Percentiles rank a stretch among this genome's conserved stretches.
Conservation (phyloP, 2,113 vertebrate species). For the Vanacampus margaritifer region DNA sequence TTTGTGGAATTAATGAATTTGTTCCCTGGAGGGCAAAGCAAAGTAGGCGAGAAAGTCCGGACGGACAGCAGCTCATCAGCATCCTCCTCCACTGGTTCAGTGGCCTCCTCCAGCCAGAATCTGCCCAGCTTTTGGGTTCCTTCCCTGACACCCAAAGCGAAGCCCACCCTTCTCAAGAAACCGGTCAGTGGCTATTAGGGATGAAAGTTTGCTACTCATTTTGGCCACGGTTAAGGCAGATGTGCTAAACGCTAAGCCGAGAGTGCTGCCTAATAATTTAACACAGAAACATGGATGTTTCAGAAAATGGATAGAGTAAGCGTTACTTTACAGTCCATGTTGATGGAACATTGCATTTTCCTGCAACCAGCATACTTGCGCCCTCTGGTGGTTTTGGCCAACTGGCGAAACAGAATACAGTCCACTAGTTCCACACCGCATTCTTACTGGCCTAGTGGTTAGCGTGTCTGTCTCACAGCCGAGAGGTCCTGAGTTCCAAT, state of each 20-base stretch:
- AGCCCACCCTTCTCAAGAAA: slow-evolving; percentile 81
- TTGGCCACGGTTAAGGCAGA: too few species aligned
- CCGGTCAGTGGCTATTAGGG: slow-evolving; percentile 71
- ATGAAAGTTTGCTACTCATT: not conserved
- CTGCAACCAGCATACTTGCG: not conserved
- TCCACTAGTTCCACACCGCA: not conserved
- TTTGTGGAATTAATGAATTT: not conserved
- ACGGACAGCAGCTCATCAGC: slow-evolving; percentile 33
- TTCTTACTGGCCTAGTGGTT: not conserved
- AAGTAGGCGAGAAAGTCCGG: slow-evolving; percentile 12
- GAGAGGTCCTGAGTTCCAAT: not conserved
- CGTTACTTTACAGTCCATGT: too few species aligned
- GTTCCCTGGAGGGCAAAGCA: slow-evolving; percentile 38
- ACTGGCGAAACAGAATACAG: not conserved
- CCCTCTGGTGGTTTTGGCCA: not conserved
- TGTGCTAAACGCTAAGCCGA: too few species aligned
- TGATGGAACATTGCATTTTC: not conserved
- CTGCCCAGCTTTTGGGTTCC: slow-evolving; percentile 93
- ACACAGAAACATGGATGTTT: too few species aligned
- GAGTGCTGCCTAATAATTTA: too few species aligned
- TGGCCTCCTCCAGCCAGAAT: slow-evolving; percentile 36
- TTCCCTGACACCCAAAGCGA: slow-evolving; percentile 83
- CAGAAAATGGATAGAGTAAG: too few species aligned
- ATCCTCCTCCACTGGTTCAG: not conserved
- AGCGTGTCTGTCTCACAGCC: not conserved